Evolutionary conservation across 1,140 invertebrate species (phyloP).

Genomic region (Ceratosolen solmsi): DNA sequence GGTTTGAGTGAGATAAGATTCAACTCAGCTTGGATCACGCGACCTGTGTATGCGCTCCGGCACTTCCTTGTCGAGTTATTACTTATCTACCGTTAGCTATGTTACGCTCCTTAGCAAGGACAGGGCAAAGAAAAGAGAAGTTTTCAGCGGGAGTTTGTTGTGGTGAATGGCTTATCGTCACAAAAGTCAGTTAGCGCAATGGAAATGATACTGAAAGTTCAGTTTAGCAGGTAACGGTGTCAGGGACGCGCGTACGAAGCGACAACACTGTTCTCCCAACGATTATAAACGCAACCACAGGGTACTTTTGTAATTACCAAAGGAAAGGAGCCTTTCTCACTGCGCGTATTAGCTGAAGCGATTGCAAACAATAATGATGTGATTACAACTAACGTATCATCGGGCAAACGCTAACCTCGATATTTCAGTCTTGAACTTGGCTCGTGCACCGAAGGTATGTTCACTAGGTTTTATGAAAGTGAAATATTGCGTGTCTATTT

Average conservation of each 20-base stretch:
- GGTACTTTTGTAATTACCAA: background rate
- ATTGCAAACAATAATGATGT: background rate
- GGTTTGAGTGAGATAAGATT: no score
- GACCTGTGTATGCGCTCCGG: no score
- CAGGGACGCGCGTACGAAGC: slow-evolving; percentile 43
- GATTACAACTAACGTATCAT: background rate
- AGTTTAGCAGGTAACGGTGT: slow-evolving; percentile 52
- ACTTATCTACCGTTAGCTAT: slow-evolving; percentile 2
- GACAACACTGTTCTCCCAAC: background rate
- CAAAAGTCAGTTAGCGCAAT: background rate
- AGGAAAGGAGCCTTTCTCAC: background rate
- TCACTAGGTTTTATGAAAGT: background rate
- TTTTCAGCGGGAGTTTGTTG: background rate
- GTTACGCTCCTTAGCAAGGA: slow-evolving; percentile 10
- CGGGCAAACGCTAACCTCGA: background rate
- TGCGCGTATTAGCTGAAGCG: background rate
- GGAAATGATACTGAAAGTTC: slow-evolving; percentile 52
- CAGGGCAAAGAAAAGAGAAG: background rate
- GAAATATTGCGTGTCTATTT: background rate
- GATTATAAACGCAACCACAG: background rate
- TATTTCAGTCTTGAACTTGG: slow-evolving; percentile 12
- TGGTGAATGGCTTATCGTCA: background rate
- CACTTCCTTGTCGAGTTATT: slow-evolving; percentile 8
- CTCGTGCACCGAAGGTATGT: background rate
- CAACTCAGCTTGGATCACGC: no score